A percentile compares a stretch with the other conserved stretches of the same genome.
Evolutionary conservation across 2,797 vertebrate species (phyloP).

Genomic region (Gambelia wislizenii): DNA sequence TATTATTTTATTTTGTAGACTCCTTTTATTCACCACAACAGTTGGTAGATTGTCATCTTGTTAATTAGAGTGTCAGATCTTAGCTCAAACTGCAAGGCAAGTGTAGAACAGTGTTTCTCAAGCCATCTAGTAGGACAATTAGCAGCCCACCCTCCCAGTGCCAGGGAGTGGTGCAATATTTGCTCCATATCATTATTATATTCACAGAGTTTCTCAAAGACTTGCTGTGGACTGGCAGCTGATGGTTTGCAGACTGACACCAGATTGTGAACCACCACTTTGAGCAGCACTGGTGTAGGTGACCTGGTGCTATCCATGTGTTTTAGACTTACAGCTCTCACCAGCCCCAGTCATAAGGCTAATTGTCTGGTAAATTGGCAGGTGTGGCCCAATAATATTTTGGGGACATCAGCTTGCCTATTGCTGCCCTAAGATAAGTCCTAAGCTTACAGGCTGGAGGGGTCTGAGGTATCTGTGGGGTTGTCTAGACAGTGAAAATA

Average conservation of each 20-base stretch:
- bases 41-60: neutral
- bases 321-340: neutral
- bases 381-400: neutral
- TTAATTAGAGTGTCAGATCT: neutral
- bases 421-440: neutral
- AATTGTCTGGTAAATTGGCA: neutral
- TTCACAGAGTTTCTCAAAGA: too few species aligned
- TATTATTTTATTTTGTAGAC: neutral
- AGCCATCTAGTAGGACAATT: too few species aligned
- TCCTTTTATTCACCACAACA: constrained; percentile 42
- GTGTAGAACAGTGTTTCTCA: too few species aligned
- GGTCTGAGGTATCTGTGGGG: neutral
- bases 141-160: too few species aligned
- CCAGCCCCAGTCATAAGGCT: neutral
- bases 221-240: too few species aligned
- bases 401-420: neutral
- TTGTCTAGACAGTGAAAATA: too few species aligned
- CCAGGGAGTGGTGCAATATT: too few species aligned
- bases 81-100: neutral
- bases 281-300: neutral
- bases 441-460: neutral
- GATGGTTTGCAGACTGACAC: too few species aligned
- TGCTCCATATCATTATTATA: too few species aligned
- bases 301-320: too few species aligned
- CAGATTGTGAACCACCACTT: too few species aligned